phyloP scores from a whole-genome alignment of 2,888 invertebrate genomes.

The Limnephilus marmoratus region DNA sequence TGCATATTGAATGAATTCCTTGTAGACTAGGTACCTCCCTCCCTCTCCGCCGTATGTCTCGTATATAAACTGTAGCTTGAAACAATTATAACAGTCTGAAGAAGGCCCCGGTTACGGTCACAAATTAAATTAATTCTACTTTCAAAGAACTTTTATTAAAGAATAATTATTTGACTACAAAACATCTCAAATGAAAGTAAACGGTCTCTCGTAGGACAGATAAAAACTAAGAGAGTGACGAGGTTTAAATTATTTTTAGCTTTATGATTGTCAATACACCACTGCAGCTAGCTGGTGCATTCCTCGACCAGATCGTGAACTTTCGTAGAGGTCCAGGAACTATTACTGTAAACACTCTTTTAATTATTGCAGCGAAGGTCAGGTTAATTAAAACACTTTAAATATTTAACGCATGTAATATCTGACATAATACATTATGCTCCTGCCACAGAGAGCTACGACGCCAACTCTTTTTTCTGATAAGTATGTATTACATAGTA shows the following conservation, averaged over 20 bases:
- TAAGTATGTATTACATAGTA: background rate
- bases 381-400: constrained; percentile 25
- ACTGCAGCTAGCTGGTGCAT: background rate
- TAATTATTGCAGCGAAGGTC: constrained; percentile 36
- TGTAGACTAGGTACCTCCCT: no score
- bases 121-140: no score
- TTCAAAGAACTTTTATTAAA: no score
- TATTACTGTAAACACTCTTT: background rate
- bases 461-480: background rate
- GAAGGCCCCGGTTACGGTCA: no score
- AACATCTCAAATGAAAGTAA: no score
- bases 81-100: no score
- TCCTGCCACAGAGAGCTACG: background rate
- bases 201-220: no score
- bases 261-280: background rate
- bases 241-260: background rate
- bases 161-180: no score
- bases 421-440: background rate
- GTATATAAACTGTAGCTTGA: no score
- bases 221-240: background rate
- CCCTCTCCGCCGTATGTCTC: no score
- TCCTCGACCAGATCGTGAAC: constrained; percentile 27
- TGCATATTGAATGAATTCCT: no score
- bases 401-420: background rate
- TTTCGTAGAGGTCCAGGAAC: background rate